Base-by-base conservation (phyloP, 2,888 invertebrate genomes). In the Aspidapion aeneum region DNA sequence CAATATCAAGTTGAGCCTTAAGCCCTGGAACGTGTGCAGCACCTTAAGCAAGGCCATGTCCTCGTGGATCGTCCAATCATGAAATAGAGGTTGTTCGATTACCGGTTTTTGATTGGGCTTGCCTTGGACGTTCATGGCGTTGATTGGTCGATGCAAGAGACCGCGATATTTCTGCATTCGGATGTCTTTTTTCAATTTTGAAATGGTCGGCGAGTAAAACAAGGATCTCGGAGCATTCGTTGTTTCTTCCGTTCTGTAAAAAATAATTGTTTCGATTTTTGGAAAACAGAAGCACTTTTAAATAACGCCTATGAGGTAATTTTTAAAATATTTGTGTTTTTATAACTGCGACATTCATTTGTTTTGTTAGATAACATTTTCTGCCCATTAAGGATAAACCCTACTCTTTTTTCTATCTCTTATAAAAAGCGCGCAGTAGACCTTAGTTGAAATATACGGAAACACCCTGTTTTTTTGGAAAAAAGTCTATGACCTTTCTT, bases 61-160 rank as follows among this genome's bases (percentile, higher is more conserved):
- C 80, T 98, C 97, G 76, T 91, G 88, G 64, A 94, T 87, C 68
- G 90, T 85, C 97, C 97, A 98, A 72, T 95, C 95, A 65, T 92
- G 90, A 71, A 87, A 85, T 64, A 88, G 84, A 55, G 89, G 87
- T 5, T 85, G 86, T 69, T 90, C 87, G 1, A 67, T 63, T 0
- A 69, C 58, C 7, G 74, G 72, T 68, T 74, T 75, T 18, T 73
- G 72, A 9, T 70, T 68, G 1, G 84, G 82, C 69, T 86, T 74
- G 22, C 84, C 84, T 0, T 85, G 79, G 57, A 64, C 19, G 17
- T 58, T 9, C 48, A 65, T 49, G 1, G 65, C 50, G 17, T 18
- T 19, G 7, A 52, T 18, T 2, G 67, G 63, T 55, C 84, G 82
- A n/a, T n/a, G n/a, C 2, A 84, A 77, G 5, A 78, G 79, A 67